Conservation (phyloP, 2,113 vertebrate genomes). For the Spea multiplicata region DNA sequence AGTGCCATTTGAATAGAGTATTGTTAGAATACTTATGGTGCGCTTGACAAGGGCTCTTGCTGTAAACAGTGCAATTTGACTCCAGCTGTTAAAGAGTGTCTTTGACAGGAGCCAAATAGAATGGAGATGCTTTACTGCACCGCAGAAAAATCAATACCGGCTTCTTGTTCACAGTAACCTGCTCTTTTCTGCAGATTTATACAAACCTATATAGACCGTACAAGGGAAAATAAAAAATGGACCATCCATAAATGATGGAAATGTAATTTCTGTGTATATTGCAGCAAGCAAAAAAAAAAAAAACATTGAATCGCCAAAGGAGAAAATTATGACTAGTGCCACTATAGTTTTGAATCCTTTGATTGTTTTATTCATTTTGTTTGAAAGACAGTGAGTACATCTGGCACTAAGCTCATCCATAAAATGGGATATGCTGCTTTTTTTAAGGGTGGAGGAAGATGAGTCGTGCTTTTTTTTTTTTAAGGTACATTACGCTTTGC, state of each 20-base stretch:
- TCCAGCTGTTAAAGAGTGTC: conserved; percentile 96
- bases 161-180: conserved; percentile 86
- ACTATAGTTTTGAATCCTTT: neutral
- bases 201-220: conserved; percentile 65
- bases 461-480: too few relatives aligned
- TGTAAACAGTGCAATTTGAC: conserved; percentile 99
- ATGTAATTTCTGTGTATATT: conserved; percentile 18
- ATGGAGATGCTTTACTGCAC: conserved; percentile 82
- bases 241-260: conserved; percentile 15
- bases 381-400: neutral
- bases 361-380: conserved; percentile 15
- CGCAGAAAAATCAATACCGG: conserved; percentile 92
- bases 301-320: neutral
- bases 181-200: conserved; percentile 76
- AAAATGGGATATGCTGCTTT: conserved; percentile 32
- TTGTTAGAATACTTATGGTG: conserved; percentile 79
- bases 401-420: conserved; percentile 14
- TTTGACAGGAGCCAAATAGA: conserved; percentile 95
- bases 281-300: neutral
- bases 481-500: too few relatives aligned
- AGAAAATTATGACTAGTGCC: conserved; percentile 3
- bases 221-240: conserved; percentile 26
- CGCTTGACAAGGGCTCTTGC: conserved; percentile 85
- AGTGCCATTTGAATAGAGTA: conserved; percentile 80
- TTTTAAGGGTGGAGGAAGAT: neutral